Base-by-base conservation (phyloP, 2,888 invertebrate genomes). In the Cheiracanthium punctorium region DNA sequence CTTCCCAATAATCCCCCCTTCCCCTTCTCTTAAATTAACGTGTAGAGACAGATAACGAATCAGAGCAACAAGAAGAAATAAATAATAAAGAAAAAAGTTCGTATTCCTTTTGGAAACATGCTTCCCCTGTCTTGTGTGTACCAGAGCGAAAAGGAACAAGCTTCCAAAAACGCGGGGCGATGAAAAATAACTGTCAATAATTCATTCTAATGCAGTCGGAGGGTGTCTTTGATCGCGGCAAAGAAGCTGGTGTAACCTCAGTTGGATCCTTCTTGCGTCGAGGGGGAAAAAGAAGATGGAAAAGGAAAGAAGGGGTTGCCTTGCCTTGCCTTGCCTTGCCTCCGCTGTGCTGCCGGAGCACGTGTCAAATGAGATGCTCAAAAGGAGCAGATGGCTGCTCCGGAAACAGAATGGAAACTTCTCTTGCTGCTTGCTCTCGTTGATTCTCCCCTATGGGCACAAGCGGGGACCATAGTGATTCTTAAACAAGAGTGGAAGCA, bases 121-220 rank as follows among this genome's bases (percentile, higher is more conserved):
- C 65, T 65, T n/a, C n/a, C 64, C 69, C 82, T 52, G 82, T 58
- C 52, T 75, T 28, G 67, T 76, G 67, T 76, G 75, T 69, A 43
- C 29, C 71, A 28, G 71, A 82, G 76, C 58, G 84, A 65, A 73
- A 85, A 79, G 79, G 79, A 79, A 77, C 82, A 84, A 82, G 82
- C 70, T 75, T 69, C 82, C 74, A 32, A 33, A 74, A 74, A 67
- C 41, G 48, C 43, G 74, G 41, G 71, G 80, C 74, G 80, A 86
- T 86, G 85, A 86, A 86, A 86, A 86, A 86, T 86, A 86, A 86
- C 85, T 86, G 85, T 86, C 85, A 86, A 86, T 86, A 86, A 86
- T 86, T 86, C 85, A 86, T 86, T 86, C 80, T 86, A 86, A 86
- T 86, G 80, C 80, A 86, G 85, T 86, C 85, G 85, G 84, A 58